phyloP scores from a whole-genome alignment of 2,888 invertebrate species.

The Noctua fimbriata region DNA sequence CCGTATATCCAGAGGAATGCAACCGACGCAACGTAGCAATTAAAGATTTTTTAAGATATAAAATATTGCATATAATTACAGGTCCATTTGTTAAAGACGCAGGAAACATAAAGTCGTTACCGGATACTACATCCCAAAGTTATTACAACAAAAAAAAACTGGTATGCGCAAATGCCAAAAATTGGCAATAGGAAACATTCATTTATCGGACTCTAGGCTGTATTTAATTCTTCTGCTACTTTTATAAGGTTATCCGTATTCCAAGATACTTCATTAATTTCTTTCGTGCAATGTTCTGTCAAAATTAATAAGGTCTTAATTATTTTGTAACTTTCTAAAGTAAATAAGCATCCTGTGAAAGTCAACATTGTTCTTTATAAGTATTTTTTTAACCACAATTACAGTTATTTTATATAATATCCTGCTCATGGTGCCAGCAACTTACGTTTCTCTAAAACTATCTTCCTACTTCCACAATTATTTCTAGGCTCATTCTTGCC shows the following conservation, averaged over 20 bases:
- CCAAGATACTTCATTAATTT: not conserved
- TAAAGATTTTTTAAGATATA: conserved; percentile 28
- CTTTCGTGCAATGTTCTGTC: not conserved
- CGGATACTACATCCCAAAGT: conserved; percentile 49
- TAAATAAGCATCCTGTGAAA: not conserved
- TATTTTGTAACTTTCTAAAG: not conserved
- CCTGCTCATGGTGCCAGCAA: not conserved
- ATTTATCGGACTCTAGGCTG: conserved; percentile 12
- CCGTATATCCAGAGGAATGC: conserved; percentile 13
- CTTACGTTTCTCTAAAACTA: not conserved
- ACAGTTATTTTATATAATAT: not conserved
- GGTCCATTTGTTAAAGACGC: conserved; percentile 20
- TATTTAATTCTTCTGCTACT: not conserved
- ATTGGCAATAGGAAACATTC: conserved; percentile 55
- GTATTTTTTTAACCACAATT: not conserved
- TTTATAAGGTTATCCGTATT: not conserved
- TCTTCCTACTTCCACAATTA: not conserved
- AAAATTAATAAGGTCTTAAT: not conserved
- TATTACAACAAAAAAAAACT: conserved; percentile 45
- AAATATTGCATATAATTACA: conserved; percentile 53
- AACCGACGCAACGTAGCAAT: conserved; percentile 23
- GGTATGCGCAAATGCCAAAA: conserved; percentile 53
- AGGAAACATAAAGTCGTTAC: conserved; percentile 55
- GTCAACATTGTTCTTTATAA: not conserved
- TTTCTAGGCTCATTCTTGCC: conserved; percentile 8